phyloP scores from a whole-genome alignment of 2,113 vertebrate genomes.

The Rhodinocichla rosea region DNA sequence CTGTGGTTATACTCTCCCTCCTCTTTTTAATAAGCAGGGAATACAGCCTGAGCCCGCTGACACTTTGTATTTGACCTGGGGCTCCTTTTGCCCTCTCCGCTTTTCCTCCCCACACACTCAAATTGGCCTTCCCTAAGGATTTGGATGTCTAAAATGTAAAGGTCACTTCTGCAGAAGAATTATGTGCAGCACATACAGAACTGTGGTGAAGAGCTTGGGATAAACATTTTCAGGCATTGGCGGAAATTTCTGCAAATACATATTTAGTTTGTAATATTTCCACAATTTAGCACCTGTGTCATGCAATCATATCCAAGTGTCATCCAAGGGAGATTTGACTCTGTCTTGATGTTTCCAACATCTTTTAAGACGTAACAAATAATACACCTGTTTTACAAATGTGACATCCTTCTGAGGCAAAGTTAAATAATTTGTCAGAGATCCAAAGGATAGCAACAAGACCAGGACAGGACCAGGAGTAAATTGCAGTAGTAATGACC shows the following conservation, averaged over 20 bases:
- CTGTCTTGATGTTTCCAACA: neutral
- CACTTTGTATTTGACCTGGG: neutral
- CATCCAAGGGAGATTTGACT: neutral
- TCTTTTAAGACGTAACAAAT: neutral
- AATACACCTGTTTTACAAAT: neutral
- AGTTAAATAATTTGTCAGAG: neutral
- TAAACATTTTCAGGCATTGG: neutral
- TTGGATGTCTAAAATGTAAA: neutral
- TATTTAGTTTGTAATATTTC: neutral
- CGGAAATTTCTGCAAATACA: neutral
- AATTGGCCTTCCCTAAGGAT: neutral
- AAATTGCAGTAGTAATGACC: neutral
- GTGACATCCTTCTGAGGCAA: neutral
- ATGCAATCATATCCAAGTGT: neutral
- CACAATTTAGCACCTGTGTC: neutral
- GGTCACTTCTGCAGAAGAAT: neutral
- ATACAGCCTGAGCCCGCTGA: neutral
- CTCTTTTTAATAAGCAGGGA: neutral
- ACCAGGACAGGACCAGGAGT: neutral
- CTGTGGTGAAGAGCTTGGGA: neutral
- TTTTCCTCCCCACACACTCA: rapidly evolving
- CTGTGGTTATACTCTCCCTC: neutral
- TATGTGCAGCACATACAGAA: neutral
- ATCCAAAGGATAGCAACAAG: neutral
- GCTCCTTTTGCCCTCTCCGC: neutral